Conservation (phyloP, 2,888 invertebrate species). For the Nomada flava region DNA sequence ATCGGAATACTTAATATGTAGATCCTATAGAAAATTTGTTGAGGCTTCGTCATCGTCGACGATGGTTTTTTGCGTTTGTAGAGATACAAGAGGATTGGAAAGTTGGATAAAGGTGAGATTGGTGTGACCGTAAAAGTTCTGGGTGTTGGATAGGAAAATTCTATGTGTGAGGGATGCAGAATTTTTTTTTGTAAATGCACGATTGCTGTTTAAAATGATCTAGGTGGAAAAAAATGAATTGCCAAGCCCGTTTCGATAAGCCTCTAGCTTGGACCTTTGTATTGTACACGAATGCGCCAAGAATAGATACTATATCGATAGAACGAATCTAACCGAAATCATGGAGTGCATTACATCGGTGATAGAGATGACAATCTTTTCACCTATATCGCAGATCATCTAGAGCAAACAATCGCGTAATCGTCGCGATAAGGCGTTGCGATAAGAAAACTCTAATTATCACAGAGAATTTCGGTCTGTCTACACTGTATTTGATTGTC, state of each 20-base stretch:
- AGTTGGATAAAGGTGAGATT: not conserved
- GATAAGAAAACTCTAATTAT: conserved; percentile 22
- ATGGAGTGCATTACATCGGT: not conserved
- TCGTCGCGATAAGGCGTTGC: conserved; percentile 22
- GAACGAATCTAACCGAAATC: conserved; percentile 6
- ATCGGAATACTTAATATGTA: not conserved
- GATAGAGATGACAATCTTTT: conserved; percentile 13
- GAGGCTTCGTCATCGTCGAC: not conserved
- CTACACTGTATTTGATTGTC: not conserved
- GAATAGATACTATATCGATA: conserved; percentile 7
- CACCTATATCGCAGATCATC: conserved; percentile 20
- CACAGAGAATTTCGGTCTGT: not conserved
- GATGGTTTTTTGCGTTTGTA: not conserved
- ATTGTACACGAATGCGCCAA: conserved; percentile 12
- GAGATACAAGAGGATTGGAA: conserved; percentile 1
- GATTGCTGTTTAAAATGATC: too few species aligned
- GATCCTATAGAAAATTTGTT: conserved; percentile 16
- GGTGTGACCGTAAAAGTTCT: not conserved
- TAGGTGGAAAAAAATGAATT: not conserved
- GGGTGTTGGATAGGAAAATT: not conserved
- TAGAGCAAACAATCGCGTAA: conserved; percentile 17
- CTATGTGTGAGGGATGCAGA: too few species aligned
- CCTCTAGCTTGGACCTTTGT: not conserved
- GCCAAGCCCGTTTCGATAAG: not conserved
- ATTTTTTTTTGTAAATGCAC: not conserved